Percentiles rank a stretch among this genome's conserved stretches.
Conservation (phyloP, 2,113 vertebrate genomes). For the Nothobranchius furzeri region DNA sequence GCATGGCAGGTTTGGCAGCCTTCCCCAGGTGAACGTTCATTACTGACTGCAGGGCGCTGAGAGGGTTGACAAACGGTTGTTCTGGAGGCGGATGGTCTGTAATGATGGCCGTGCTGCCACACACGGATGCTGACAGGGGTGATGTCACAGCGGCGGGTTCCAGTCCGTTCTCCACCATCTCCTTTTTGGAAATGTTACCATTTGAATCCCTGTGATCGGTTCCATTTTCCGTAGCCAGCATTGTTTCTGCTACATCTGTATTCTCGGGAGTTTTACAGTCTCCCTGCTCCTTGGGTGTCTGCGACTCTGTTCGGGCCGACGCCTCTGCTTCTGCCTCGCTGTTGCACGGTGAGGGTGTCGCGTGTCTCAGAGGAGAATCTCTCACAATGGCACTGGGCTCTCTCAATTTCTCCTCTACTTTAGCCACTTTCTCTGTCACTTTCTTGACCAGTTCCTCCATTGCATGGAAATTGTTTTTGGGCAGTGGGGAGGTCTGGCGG, state of each 20-base stretch:
- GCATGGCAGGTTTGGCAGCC: slow-evolving; percentile 95
- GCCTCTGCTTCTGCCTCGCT: slow-evolving; percentile 89
- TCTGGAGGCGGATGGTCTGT: slow-evolving; percentile 96
- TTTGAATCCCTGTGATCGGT: slow-evolving; percentile 81
- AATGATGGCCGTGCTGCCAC: slow-evolving; percentile 94
- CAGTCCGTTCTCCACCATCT: slow-evolving; percentile 87
- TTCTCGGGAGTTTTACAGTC: slow-evolving; percentile 86
- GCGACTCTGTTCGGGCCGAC: slow-evolving; percentile 81
- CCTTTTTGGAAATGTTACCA: slow-evolving; percentile 82
- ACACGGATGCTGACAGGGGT: slow-evolving; percentile 78
- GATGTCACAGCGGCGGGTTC: slow-evolving; percentile 81
- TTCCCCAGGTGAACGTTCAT: slow-evolving; percentile 99
- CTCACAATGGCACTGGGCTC: slow-evolving; percentile 82
- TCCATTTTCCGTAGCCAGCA: slow-evolving; percentile 70
- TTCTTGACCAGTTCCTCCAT: slow-evolving; percentile 99
- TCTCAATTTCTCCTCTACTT: slow-evolving; percentile 94
- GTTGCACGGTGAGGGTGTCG: slow-evolving; percentile 89
- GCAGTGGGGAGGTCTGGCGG: slow-evolving; percentile 91
- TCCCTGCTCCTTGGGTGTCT: slow-evolving; percentile 81
- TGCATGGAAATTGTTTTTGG: slow-evolving; percentile 96
- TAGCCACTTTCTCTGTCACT: slow-evolving; percentile 97
- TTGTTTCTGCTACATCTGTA: slow-evolving; percentile 63
- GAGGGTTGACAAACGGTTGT: slow-evolving; percentile 96
- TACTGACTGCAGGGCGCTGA: slow-evolving; percentile 98
- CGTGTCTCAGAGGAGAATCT: slow-evolving; percentile 84